Evolutionary conservation across 2,888 invertebrate genomes (phyloP), one percentile per base, ranked within the genome.

Genomic region (Cenopis cana): DNA sequence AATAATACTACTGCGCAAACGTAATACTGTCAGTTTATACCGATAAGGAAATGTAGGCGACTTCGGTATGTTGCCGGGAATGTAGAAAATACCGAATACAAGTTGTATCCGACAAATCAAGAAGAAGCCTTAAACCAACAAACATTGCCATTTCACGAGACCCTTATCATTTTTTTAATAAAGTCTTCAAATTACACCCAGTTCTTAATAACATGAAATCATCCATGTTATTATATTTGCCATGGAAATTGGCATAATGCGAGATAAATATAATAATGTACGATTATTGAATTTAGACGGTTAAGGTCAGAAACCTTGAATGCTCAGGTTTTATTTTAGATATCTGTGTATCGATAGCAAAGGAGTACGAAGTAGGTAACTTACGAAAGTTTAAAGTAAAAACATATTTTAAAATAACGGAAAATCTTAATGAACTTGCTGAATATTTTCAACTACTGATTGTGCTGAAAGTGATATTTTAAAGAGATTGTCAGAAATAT

Each of bases 311-410:
- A 74, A 83, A 85, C 85, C 87, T 83, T 82, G 81, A 76, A 78
- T 73, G 76, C 78, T 76, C 77, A 81, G 81, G 80, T 87, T 89
- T 90, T 90, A 86, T 90, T 91, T 89, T 84, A 85, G 82, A 85
- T 86, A 85, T 86, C 86, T 87, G 85, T 83, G 86, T 89, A 90
- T 68, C 41, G 86, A 81, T 46, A 11, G 78, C 80, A 85, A 50
- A 79, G 75, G 52, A 76, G 68, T 8, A 50, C 79, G 75, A 55
- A 76, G 68, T 9, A 18, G 18, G 24, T 56, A 20, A 41, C 38
- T 38, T 8, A 6, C 2, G 33, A 33, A 8, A 33, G 33, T 33
- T 33, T 8, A 33, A 33, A 33, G 33, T 33, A 33, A 5, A 33
- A 33, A 6, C 33, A 5, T 33, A 2, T 5, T 33, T 33, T 8